phyloP scores from a whole-genome alignment of 1,140 invertebrate species.

The Diachasma alloeum region DNA sequence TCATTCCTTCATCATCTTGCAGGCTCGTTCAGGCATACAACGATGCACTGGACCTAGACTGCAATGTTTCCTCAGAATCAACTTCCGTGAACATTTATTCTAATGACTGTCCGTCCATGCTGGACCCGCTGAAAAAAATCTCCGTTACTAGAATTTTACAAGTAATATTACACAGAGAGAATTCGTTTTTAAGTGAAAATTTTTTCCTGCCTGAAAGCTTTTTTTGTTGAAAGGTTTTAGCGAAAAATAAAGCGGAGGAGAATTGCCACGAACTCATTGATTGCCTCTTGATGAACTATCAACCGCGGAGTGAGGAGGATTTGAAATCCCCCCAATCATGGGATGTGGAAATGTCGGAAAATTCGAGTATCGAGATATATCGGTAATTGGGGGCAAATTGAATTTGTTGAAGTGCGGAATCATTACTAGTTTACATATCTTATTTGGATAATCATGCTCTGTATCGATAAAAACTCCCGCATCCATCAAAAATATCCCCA shows the following conservation, averaged over 20 bases:
- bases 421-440: too few species aligned
- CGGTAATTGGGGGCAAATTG: constrained; percentile 43
- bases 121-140: constrained; percentile 66
- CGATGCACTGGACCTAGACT: constrained; percentile 40
- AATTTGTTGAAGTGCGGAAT: too few species aligned
- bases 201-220: neutral
- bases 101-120: constrained; percentile 68
- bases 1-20: neutral
- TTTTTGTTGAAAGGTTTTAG: constrained; percentile 55
- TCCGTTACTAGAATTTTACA: constrained; percentile 65
- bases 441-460: too few species aligned
- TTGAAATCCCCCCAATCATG: constrained; percentile 23
- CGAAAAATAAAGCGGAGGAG: constrained; percentile 61
- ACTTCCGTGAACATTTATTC: constrained; percentile 47
- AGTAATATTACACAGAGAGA: constrained; percentile 17
- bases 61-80: constrained; percentile 33
- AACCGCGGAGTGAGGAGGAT: constrained; percentile 37
- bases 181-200: too few species aligned
- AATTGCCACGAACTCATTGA: constrained; percentile 66
- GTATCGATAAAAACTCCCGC: too few species aligned
- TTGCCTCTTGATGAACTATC: constrained; percentile 58
- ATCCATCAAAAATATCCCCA: too few species aligned
- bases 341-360: constrained; percentile 63
- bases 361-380: constrained; percentile 67
- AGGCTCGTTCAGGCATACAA: constrained; percentile 53